phyloP scores from a whole-genome alignment of 2,888 invertebrate species.

The Drosophila robusta region DNA sequence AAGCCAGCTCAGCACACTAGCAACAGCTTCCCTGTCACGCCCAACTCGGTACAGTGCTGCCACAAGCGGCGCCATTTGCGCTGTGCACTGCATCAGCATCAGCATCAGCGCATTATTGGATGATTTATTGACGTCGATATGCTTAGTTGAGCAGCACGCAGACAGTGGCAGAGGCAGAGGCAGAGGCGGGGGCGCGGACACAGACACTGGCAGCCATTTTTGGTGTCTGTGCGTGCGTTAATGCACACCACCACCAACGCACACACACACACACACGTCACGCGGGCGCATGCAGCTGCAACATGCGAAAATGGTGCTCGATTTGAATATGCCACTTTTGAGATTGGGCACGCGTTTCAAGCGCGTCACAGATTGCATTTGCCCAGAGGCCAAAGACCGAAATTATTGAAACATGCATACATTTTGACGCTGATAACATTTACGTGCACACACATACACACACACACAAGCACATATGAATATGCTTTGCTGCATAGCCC shows the following conservation, averaged over 20 bases:
- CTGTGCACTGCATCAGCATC: conserved; percentile 35
- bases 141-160: conserved; percentile 81
- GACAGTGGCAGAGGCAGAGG: conserved; percentile 13
- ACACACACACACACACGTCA: conserved; percentile 8
- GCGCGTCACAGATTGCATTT: conserved; percentile 55
- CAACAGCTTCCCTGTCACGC: conserved; percentile 3
- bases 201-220: conserved; percentile 59
- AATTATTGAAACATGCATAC: conserved; percentile 41
- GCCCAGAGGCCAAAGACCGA: conserved; percentile 26
- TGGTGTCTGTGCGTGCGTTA: conserved; percentile 52
- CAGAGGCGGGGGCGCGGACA: conserved; percentile 10
- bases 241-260: conserved; percentile 16
- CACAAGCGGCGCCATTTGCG: conserved; percentile 51
- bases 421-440: conserved; percentile 46
- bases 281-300: conserved; percentile 33
- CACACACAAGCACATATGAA: neutral
- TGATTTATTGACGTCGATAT: conserved; percentile 85
- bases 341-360: conserved; percentile 64
- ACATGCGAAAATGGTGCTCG: conserved; percentile 51
- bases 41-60: conserved; percentile 5
- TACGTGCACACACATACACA: conserved; percentile 5
- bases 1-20: conserved; percentile 23
- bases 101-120: conserved; percentile 81
- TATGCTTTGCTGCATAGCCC: conserved; percentile 20
- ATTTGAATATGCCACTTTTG: conserved; percentile 66